Base-by-base conservation (phyloP, 2,113 vertebrate genomes). In the Oplegnathus fasciatus region DNA sequence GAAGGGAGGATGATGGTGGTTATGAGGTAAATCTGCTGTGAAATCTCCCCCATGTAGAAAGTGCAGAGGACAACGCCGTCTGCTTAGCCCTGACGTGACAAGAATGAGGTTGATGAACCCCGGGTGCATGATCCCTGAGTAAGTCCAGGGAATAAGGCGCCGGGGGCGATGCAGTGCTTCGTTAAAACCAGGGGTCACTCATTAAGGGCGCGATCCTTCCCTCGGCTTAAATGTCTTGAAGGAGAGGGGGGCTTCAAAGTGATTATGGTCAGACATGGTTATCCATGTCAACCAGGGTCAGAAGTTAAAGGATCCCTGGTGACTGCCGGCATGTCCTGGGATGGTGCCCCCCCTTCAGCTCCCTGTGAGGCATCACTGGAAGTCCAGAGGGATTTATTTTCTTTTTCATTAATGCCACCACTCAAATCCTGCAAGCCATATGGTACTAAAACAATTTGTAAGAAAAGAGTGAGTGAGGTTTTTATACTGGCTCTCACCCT, bases 241-340 rank as follows among this genome's bases (percentile, higher is more conserved):
- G 62, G 78, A 80, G 78, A 42, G 72, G 50, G 75, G 52, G 65
- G 79, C 75, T 88, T 91, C 85, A 91, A 64, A 87, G 83, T 78
- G 80, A 90, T 91, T 91, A 90, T 40, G 60, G 75, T 82, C 76
- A 90, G 75, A 78, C 82, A 30, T 61, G 57, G 87, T 91, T 91
- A 88, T 90, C 90, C 86, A 88, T 91, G 90, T 90, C 86, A 60
- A 57, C 70, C 84, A 67, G 85, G 90, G 91, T 93, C 92, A 93
- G 81, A 92, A 88, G 93, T 92, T 90, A 93, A 92, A 91, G 67
- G 80, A 88, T 89, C 86, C 90, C 86, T 88, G 88, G 84, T 90
- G 92, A 92, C 86, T 90, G 77, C 57, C 9, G 74, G 58, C 80
- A 67, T 81, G 82, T 78, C 78, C 84, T 7, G 1, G 70, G 61